A percentile compares a stretch with the other conserved stretches of the same genome.
phyloP scores from a whole-genome alignment of 2,888 invertebrate genomes.

The Athalia cordata region DNA sequence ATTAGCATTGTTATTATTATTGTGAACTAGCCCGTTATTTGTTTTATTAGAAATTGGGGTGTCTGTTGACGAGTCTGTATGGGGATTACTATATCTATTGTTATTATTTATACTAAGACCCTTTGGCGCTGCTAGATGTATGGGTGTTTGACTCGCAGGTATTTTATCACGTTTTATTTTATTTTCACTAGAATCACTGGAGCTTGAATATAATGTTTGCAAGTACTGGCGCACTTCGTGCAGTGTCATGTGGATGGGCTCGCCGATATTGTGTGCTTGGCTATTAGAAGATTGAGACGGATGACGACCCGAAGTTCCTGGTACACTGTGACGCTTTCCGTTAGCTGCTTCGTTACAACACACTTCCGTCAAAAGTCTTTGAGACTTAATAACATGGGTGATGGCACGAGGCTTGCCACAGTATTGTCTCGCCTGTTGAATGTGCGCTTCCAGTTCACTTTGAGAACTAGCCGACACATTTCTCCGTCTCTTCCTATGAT shows the following conservation, averaged over 20 bases:
- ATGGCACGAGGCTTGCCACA: slow-evolving; percentile 70
- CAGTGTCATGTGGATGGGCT: slow-evolving; percentile 89
- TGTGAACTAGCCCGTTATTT: slow-evolving; percentile 73
- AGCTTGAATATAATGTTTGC: slow-evolving; percentile 87
- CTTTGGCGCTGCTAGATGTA: slow-evolving; percentile 69
- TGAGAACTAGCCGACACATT: slow-evolving; percentile 75
- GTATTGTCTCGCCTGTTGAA: slow-evolving; percentile 70
- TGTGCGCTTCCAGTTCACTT: slow-evolving; percentile 70
- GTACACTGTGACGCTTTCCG: slow-evolving; percentile 82
- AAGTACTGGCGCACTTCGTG: slow-evolving; percentile 90
- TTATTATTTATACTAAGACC: slow-evolving; percentile 71
- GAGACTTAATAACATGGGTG: slow-evolving; percentile 70
- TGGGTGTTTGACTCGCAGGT: slow-evolving; percentile 59
- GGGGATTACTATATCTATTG: slow-evolving; percentile 71
- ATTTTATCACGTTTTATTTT: slow-evolving; percentile 73
- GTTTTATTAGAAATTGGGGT: slow-evolving; percentile 73
- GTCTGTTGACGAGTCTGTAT: slow-evolving; percentile 71
- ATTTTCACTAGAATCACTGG: slow-evolving; percentile 80
- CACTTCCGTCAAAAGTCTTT: slow-evolving; percentile 69
- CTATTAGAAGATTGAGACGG: slow-evolving; percentile 72
- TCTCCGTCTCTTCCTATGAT: slow-evolving; percentile 72
- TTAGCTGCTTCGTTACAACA: slow-evolving; percentile 67
- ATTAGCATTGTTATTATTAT: slow-evolving; percentile 75
- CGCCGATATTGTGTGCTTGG: slow-evolving; percentile 78
- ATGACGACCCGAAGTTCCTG: slow-evolving; percentile 77